Evolutionary conservation across 1,140 invertebrate genomes (phyloP), one percentile per base, ranked within the genome.

Genomic region (Harpegnathos saltator): DNA sequence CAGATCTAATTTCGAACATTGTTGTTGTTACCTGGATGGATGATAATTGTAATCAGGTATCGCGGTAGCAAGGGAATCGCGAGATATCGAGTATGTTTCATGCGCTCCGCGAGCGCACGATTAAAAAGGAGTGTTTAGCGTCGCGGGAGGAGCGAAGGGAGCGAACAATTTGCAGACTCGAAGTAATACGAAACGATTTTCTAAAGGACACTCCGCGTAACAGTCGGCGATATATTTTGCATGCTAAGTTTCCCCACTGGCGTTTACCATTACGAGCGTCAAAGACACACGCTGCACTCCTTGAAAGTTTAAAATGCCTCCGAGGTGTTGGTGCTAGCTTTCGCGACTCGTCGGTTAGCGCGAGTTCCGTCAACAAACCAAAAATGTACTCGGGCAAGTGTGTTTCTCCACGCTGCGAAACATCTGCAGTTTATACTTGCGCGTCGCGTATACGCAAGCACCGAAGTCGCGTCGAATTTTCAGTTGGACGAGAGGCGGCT

Each of bases 221-320:
- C 66, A 29, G 19, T 38, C 48, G 29, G 26, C 9, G 48, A 71
- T 69, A 48, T 14, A 15, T 80, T 56, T 77, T 68, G 62, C 22
- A 69, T 63, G 24, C 5, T 50, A 33, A 63, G 7, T 26, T 58
- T 44, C 9, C 38, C 5, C 24, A 3, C n/a, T 65, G 0, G 24
- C 68, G 17, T 22, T 58, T 29, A 52, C 59, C 66, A 82, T 85
- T 87, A 87, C 77, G 24, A 29, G 44, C 58, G 61, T 75, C 65
- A 61, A 66, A 80, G 58, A 72, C 80, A 63, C 38, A 54, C 54
- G 44, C 50, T 83, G 85, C 29, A 58, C 26, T 72, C 48, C 71
- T 44, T 85, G 56, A 74, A 89, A 88, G 56, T 85, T 85, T 75
- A 88, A 89, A 85, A 84, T 85, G 65, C 84, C 80, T 89, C 59